These are phyloP conservation scores for Heliconius hewitsoni DNA, from an alignment of 1,140 invertebrate species.

Conservation along the genomic window DNA sequence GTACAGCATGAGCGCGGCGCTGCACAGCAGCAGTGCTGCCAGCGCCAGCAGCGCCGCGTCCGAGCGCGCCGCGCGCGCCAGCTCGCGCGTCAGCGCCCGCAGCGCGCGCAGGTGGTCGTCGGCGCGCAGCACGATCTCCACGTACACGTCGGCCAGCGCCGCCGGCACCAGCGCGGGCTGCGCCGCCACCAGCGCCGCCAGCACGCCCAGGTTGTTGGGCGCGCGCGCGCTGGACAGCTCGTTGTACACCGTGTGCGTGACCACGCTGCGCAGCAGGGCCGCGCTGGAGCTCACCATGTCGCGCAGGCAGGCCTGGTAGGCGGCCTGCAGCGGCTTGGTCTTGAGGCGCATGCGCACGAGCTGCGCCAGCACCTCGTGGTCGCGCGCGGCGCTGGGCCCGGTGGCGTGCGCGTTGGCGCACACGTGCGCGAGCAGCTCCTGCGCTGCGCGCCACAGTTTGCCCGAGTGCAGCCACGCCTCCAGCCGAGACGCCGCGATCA, in stretches of 20 bases:
- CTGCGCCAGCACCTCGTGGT: conserved; percentile 94
- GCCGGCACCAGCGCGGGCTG: conserved; percentile 88
- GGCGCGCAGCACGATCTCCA: conserved; percentile 91
- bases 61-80: conserved; percentile 85
- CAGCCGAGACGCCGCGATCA: conserved; percentile 90
- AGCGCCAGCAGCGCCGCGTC: conserved; percentile 67
- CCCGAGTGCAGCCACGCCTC: conserved; percentile 98
- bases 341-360: conserved; percentile 96
- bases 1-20: too few species aligned
- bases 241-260: conserved; percentile 97
- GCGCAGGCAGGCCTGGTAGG: conserved; percentile 90
- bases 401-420: conserved; percentile 91
- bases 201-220: conserved; percentile 95
- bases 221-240: conserved; percentile 95
- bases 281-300: conserved; percentile 89
- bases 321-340: conserved; percentile 94
- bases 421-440: conserved; percentile 95
- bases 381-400: conserved; percentile 88
- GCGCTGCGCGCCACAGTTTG: conserved; percentile 94
- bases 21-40: too few species aligned
- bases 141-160: conserved; percentile 89
- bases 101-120: conserved; percentile 95
- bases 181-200: conserved; percentile 93
- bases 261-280: conserved; percentile 91
- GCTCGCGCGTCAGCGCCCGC: conserved; percentile 91